phyloP scores from a whole-genome alignment of 2,113 vertebrate species.

The Rhineura floridana region DNA sequence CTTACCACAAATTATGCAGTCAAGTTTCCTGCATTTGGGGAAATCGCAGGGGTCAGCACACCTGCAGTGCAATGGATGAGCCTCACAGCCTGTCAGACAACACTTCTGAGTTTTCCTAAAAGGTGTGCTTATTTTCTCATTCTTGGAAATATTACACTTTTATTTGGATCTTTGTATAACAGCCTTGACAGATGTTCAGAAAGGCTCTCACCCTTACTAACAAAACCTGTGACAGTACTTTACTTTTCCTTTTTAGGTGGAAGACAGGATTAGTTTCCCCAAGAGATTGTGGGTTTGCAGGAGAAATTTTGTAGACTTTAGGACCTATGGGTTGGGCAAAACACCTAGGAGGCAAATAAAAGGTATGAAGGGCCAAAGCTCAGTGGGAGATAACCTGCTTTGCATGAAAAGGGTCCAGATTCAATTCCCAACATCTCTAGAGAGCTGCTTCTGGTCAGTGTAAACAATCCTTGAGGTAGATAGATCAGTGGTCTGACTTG shows the following conservation, averaged over 20 bases:
- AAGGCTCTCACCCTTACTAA: not conserved
- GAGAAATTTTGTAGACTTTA: not conserved
- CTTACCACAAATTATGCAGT: too few species aligned
- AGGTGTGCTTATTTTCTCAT: constrained; percentile 2
- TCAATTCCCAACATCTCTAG: not conserved
- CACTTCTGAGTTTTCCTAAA: constrained; percentile 10
- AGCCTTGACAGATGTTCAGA: not conserved
- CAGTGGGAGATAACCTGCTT: not conserved
- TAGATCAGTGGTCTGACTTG: too few species aligned
- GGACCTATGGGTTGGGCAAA: not conserved
- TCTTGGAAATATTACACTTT: not conserved
- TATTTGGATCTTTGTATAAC: not conserved
- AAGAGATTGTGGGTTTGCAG: not conserved
- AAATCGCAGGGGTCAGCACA: too few species aligned
- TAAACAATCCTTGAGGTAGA: too few species aligned
- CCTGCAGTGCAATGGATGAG: too few species aligned
- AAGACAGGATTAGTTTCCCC: not conserved
- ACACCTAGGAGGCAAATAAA: not conserved
- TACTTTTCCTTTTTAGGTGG: not conserved
- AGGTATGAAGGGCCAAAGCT: not conserved
- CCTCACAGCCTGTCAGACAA: not conserved
- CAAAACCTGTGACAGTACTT: not conserved
- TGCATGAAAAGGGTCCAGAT: not conserved
- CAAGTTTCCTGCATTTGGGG: too few species aligned
- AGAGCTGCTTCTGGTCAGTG: too few species aligned